Conservation (phyloP, 2,888 invertebrate species). For the Leptopilina myrica region DNA sequence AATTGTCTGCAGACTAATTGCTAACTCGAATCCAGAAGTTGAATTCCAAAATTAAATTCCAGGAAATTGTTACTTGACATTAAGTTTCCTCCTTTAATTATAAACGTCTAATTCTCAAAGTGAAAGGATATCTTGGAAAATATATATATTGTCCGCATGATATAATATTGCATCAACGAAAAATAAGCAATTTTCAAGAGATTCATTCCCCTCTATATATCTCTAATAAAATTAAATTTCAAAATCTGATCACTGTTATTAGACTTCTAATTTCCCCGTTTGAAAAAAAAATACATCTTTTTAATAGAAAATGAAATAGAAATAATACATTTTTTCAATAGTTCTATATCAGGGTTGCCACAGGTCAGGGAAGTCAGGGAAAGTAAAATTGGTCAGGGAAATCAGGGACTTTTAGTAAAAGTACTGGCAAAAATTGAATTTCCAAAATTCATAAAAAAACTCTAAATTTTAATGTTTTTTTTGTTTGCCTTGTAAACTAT, state of each 20-base stretch:
- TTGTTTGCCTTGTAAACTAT: too few species aligned
- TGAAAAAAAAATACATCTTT: neutral
- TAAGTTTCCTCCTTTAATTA: constrained; percentile 1
- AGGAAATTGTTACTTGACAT: constrained; percentile 43
- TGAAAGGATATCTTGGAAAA: neutral
- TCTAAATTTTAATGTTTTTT: too few species aligned
- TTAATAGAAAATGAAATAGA: neutral
- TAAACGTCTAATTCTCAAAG: constrained; percentile 4
- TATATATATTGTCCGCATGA: neutral
- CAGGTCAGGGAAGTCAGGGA: too few species aligned
- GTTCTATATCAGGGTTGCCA: too few species aligned
- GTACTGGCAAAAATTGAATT: too few species aligned
- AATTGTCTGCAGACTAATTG: constrained; percentile 68
- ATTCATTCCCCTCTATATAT: neutral
- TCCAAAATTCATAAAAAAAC: too few species aligned
- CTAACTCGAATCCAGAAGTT: constrained; percentile 55
- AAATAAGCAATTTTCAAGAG: neutral
- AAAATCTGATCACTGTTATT: neutral
- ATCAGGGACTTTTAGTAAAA: too few species aligned
- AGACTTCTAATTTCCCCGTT: neutral
- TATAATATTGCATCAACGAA: constrained; percentile 1
- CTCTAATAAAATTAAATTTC: neutral
- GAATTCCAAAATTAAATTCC: constrained; percentile 38
- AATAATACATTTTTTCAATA: too few species aligned
- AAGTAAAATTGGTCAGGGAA: too few species aligned